These are phyloP conservation scores for Chydorus sphaericus DNA, from an alignment of 2,888 invertebrate species.

Conservation along the genomic window DNA sequence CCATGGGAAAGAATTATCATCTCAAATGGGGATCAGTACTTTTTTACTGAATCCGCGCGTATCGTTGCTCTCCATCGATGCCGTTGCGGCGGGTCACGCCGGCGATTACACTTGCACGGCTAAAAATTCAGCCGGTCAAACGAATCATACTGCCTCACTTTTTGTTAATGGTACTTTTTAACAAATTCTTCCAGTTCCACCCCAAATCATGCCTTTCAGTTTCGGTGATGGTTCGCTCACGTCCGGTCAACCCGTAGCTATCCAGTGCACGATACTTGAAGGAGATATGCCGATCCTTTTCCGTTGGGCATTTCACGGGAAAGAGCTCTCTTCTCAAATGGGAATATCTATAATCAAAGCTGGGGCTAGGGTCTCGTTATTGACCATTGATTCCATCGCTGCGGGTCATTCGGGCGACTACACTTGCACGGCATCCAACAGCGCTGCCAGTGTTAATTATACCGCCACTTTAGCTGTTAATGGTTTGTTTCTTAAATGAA, in stretches of 20 bases:
- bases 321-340: conserved; percentile 21
- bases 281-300: conserved; percentile 31
- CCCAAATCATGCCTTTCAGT: conserved; percentile 25
- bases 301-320: conserved; percentile 30
- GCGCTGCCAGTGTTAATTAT: conserved; percentile 21
- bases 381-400: conserved; percentile 23
- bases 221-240: conserved; percentile 20
- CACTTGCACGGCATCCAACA: conserved; percentile 23
- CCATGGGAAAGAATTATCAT: conserved; percentile 26
- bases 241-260: conserved; percentile 27
- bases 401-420: conserved; percentile 23
- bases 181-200: conserved; percentile 24
- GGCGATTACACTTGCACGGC: conserved; percentile 25
- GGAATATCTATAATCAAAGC: conserved; percentile 21
- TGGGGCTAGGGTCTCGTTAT: conserved; percentile 20
- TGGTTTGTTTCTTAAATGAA: conserved; percentile 17
- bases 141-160: conserved; percentile 21
- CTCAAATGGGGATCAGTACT: conserved; percentile 20
- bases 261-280: conserved; percentile 23
- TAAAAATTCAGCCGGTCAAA: conserved; percentile 21
- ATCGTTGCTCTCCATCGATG: conserved; percentile 22
- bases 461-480: conserved; percentile 22
- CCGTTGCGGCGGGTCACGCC: conserved; percentile 21
- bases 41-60: conserved; percentile 20
- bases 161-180: conserved; percentile 22